phyloP scores from a whole-genome alignment of 2,888 invertebrate genomes.

The Trichogramma dendrolimi region DNA sequence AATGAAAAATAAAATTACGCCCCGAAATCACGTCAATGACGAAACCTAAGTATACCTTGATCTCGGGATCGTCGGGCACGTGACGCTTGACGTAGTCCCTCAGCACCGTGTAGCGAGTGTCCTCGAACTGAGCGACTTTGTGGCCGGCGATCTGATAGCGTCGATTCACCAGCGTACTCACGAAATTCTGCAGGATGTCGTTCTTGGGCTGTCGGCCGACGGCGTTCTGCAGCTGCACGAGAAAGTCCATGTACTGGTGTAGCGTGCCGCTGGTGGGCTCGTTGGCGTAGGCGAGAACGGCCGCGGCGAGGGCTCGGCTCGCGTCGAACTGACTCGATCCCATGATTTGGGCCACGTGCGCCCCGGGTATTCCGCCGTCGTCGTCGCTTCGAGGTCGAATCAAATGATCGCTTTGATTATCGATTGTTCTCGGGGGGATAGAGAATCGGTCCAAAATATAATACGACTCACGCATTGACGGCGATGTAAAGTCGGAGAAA shows the following conservation, averaged over 20 bases:
- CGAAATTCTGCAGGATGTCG: slow-evolving; percentile 34
- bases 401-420: background rate
- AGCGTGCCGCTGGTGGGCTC: slow-evolving; percentile 41
- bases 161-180: slow-evolving; percentile 32
- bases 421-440: too few species aligned
- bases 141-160: slow-evolving; percentile 37
- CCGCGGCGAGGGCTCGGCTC: slow-evolving; percentile 41
- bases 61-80: slow-evolving; percentile 35
- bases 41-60: slow-evolving; percentile 32
- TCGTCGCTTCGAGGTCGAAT: slow-evolving; percentile 38
- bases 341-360: slow-evolving; percentile 43
- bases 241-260: slow-evolving; percentile 41
- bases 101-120: slow-evolving; percentile 39
- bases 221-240: slow-evolving; percentile 33
- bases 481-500: slow-evolving; percentile 41
- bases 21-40: too few species aligned
- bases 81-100: slow-evolving; percentile 36
- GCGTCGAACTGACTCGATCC: slow-evolving; percentile 37
- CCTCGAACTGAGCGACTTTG: slow-evolving; percentile 32
- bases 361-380: slow-evolving; percentile 58
- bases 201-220: slow-evolving; percentile 38
- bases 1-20: background rate
- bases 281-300: slow-evolving; percentile 36
- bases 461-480: slow-evolving; percentile 41
- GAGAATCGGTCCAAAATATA: background rate